phyloP scores from a whole-genome alignment of 1,140 invertebrate species.

The Drosophila funebris region DNA sequence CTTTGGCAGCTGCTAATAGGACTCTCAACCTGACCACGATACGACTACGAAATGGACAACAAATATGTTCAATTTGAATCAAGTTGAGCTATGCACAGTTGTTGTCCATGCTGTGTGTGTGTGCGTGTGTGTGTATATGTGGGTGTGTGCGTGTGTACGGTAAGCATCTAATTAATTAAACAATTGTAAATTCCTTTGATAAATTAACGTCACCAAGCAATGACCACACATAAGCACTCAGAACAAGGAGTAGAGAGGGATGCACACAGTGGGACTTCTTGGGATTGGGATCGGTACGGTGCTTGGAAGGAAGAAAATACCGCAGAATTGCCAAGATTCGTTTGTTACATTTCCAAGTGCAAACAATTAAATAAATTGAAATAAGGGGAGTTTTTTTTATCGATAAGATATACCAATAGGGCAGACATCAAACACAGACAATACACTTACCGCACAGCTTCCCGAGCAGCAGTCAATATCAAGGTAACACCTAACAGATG shows the following conservation, averaged over 20 bases:
- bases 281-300: neutral
- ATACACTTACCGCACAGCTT: conserved; percentile 28
- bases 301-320: neutral
- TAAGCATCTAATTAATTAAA: conserved; percentile 65
- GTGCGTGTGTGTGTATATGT: conserved; percentile 4
- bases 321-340: conserved; percentile 12
- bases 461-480: conserved; percentile 39
- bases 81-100: neutral
- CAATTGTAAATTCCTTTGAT: conserved; percentile 63
- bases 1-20: neutral
- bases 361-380: conserved; percentile 66
- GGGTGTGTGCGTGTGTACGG: conserved; percentile 4
- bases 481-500: conserved; percentile 21
- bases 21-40: neutral
- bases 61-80: conserved; percentile 37
- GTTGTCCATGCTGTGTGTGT: neutral
- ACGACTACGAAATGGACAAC: neutral
- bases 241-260: neutral
- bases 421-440: conserved; percentile 21
- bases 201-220: conserved; percentile 52
- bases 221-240: conserved; percentile 28
- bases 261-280: neutral
- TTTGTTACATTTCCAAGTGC: conserved; percentile 1
- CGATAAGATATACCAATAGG: conserved; percentile 28
- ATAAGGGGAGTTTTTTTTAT: neutral